phyloP scores from a whole-genome alignment of 2,888 invertebrate genomes.

The Hoplodrina ambigua region DNA sequence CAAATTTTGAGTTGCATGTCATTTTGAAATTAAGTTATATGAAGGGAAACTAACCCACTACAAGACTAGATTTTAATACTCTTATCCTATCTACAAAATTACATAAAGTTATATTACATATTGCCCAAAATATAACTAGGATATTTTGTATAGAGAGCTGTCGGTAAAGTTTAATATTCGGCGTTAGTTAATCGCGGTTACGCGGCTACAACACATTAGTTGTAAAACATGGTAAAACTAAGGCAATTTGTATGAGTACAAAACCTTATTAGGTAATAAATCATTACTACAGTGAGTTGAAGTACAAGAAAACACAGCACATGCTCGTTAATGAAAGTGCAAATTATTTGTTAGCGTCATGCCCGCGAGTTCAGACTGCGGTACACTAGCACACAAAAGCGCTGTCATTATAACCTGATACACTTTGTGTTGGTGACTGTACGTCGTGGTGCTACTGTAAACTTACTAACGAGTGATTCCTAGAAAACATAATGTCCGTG shows the following conservation, averaged over 20 bases:
- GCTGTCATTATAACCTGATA: conserved; percentile 37
- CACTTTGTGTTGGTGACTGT: conserved; percentile 38
- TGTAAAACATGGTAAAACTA: conserved; percentile 48
- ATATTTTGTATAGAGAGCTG: too few species aligned
- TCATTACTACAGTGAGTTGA: conserved; percentile 62
- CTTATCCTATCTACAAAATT: too few species aligned
- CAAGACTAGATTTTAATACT: too few species aligned
- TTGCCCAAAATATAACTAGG: too few species aligned
- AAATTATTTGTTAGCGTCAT: conserved; percentile 67
- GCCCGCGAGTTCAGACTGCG: conserved; percentile 37
- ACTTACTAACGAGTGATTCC: conserved; percentile 58
- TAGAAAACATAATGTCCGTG: conserved; percentile 57
- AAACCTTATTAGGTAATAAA: conserved; percentile 65
- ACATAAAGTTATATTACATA: too few species aligned
- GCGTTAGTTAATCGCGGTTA: conserved; percentile 36
- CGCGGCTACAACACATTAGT: conserved; percentile 51
- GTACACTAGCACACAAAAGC: conserved; percentile 51
- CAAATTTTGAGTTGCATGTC: too few species aligned
- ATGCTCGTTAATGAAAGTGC: conserved; percentile 66
- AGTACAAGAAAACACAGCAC: conserved; percentile 62
- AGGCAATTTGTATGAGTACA: conserved; percentile 58
- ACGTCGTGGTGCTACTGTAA: conserved; percentile 25
- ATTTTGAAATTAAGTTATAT: too few species aligned
- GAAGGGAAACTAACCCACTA: too few species aligned
- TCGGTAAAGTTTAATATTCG: conserved; percentile 7